Percentiles rank a stretch among this genome's conserved stretches.
Evolutionary conservation across 1,140 invertebrate genomes (phyloP).

Genomic region (Macrocentrus cingulum): DNA sequence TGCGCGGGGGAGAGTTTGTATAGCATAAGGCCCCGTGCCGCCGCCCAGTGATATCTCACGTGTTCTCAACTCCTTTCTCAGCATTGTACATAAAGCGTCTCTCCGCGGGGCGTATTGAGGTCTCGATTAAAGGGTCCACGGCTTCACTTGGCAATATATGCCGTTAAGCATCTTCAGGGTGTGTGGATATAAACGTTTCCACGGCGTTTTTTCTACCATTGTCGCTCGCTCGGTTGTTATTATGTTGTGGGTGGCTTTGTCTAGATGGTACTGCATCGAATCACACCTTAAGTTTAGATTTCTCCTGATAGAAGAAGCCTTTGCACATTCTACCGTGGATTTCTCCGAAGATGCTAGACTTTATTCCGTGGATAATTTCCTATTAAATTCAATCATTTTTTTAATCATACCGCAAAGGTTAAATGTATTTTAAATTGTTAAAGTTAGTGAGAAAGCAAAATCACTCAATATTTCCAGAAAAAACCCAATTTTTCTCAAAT

Average conservation of each 20-base stretch:
- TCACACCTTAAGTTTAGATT: neutral
- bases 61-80: constrained; percentile 19
- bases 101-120: constrained; percentile 17
- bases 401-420: too few relatives aligned
- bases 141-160: constrained; percentile 12
- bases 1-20: constrained; percentile 33
- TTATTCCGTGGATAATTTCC: too few relatives aligned
- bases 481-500: too few relatives aligned
- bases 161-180: constrained; percentile 21
- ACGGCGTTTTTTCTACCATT: neutral
- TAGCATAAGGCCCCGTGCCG: constrained; percentile 31
- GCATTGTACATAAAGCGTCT: constrained; percentile 1
- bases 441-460: too few relatives aligned
- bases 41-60: constrained; percentile 39
- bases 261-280: neutral
- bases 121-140: constrained; percentile 21
- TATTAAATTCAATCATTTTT: too few relatives aligned
- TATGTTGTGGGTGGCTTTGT: constrained; percentile 7
- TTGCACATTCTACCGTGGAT: too few relatives aligned
- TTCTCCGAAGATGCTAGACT: too few relatives aligned
- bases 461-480: too few relatives aligned
- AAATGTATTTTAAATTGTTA: too few relatives aligned
- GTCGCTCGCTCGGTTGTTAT: neutral
- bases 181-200: constrained; percentile 15
- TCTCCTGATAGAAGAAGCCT: too few relatives aligned